phyloP scores from a whole-genome alignment of 1,140 invertebrate genomes.

The Drosophila suzukii region DNA sequence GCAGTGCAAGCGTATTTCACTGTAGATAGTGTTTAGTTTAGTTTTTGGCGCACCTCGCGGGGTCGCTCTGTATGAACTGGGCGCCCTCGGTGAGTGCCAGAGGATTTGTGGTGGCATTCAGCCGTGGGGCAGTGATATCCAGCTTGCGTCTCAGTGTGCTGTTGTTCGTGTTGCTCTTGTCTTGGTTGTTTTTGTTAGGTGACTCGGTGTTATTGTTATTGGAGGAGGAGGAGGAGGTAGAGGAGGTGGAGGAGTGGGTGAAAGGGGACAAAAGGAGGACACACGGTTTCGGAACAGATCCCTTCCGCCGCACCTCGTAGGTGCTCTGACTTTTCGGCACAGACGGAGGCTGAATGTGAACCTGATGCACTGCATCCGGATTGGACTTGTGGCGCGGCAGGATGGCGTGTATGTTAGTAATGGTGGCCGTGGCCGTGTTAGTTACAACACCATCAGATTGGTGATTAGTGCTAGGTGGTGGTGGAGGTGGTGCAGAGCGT shows the following conservation, averaged over 20 bases:
- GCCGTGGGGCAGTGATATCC: conserved; percentile 88
- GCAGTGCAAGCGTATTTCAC: conserved; percentile 30
- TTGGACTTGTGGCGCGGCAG: conserved; percentile 59
- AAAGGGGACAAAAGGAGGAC: conserved; percentile 8
- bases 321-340: conserved; percentile 73
- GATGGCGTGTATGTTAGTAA: conserved; percentile 71
- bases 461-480: conserved; percentile 20
- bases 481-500: conserved; percentile 39
- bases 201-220: conserved; percentile 47
- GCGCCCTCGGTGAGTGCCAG: conserved; percentile 86
- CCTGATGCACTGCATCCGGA: conserved; percentile 57
- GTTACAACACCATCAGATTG: conserved; percentile 7
- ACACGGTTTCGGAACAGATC: conserved; percentile 23
- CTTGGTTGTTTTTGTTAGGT: conserved; percentile 26
- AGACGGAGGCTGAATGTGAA: conserved; percentile 41
- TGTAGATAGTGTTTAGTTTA: conserved; percentile 30
- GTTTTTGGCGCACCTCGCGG: conserved; percentile 67
- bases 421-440: conserved; percentile 55
- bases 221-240: conserved; percentile 16
- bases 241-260: conserved; percentile 6
- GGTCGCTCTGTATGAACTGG: conserved; percentile 73
- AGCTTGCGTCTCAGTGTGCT: conserved; percentile 83
- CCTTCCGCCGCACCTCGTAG: conserved; percentile 60
- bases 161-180: conserved; percentile 24
- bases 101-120: conserved; percentile 90